Conservation (phyloP, 2,113 vertebrate genomes). For the Cottus gobio region DNA sequence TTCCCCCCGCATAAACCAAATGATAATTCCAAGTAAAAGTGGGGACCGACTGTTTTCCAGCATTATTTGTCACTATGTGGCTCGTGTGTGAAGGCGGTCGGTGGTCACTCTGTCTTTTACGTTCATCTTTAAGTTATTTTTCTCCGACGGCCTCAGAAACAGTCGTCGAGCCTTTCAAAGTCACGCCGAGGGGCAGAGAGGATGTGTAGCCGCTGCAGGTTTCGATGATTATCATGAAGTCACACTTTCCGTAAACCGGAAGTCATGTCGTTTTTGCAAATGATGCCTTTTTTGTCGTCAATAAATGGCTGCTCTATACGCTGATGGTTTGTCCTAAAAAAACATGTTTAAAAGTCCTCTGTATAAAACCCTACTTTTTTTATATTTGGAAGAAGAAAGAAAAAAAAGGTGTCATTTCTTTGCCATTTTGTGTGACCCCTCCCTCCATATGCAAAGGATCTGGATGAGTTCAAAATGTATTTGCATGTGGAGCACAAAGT, state of each 20-base stretch:
- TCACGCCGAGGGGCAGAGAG: neutral
- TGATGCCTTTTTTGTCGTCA: slow-evolving; percentile 25
- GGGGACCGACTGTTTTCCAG: slow-evolving; percentile 25
- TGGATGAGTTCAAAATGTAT: slow-evolving; percentile 27
- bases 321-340: slow-evolving; percentile 5
- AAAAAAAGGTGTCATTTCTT: slow-evolving; percentile 30
- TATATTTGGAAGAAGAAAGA: neutral
- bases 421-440: neutral
- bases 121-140: slow-evolving; percentile 37
- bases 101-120: neutral
- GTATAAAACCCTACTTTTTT: slow-evolving; percentile 11
- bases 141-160: neutral
- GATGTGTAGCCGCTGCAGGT: neutral
- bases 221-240: neutral
- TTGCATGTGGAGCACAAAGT: slow-evolving; percentile 46
- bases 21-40: slow-evolving; percentile 15
- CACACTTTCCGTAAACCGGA: neutral
- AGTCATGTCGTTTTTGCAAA: slow-evolving; percentile 11
- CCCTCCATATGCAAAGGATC: slow-evolving; percentile 36
- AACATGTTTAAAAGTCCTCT: neutral
- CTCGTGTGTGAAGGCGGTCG: slow-evolving; percentile 23
- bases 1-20: slow-evolving; percentile 27
- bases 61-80: slow-evolving; percentile 67
- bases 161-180: neutral
- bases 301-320: slow-evolving; percentile 19